phyloP scores from a whole-genome alignment of 64 coral and sea anemone genomes.

The Pocillopora damicornis region DNA sequence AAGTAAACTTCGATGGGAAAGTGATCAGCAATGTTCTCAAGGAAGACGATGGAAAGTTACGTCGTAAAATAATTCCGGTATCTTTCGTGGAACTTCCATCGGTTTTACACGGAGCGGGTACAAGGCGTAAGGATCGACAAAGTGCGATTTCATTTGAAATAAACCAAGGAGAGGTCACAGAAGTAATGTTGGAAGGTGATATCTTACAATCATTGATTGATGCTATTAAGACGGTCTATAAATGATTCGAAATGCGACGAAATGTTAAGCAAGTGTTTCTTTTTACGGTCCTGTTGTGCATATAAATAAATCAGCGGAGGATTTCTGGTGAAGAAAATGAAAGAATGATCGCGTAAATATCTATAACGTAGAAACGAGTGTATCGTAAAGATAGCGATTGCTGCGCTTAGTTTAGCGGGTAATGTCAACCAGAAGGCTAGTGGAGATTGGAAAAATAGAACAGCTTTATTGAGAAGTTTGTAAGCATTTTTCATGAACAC shows the following conservation, averaged over 20 bases:
- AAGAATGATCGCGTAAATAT: no score
- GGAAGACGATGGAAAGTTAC: conserved; percentile 53
- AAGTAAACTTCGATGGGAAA: conserved; percentile 68
- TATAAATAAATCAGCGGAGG: no score
- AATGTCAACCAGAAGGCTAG: no score
- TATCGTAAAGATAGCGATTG: no score
- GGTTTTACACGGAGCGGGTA: conserved; percentile 16
- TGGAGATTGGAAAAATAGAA: no score
- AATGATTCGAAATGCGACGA: background rate
- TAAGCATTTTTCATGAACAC: no score
- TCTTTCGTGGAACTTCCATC: conserved; percentile 69
- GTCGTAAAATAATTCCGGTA: conserved; percentile 56
- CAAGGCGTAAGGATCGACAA: conserved; percentile 5
- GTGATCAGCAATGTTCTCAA: conserved; percentile 46
- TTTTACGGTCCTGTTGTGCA: no score
- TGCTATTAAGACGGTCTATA: conserved; percentile 18
- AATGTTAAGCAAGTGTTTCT: background rate
- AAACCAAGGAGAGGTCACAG: conserved; percentile 59
- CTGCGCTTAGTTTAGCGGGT: no score
- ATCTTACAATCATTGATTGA: conserved; percentile 67
- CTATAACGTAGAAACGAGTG: no score
- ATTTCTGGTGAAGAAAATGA: no score
- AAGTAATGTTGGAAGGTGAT: conserved; percentile 72
- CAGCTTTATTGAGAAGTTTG: no score
- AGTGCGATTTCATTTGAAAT: conserved; percentile 62